Evolutionary conservation across 23 tunicate genomes (phyloP), one percentile per base, ranked within the genome.

Genomic region (Clavelina lepadiformis): DNA sequence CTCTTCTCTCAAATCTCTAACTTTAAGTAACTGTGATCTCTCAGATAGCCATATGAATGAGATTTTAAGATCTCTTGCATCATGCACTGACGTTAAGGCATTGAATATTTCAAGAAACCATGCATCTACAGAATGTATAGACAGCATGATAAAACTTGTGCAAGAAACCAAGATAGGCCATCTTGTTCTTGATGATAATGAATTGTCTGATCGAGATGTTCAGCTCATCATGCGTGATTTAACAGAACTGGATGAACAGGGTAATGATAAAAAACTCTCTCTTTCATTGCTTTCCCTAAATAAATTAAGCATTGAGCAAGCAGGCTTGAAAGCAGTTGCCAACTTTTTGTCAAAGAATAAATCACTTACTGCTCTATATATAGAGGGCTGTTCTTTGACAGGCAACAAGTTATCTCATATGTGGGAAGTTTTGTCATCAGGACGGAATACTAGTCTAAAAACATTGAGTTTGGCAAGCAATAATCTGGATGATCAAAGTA

Each of bases 51-150:
- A 34, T 3, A 24, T 60, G 28, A 69, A 27, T 13, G 51, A 49
- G 18, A 63, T 84, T 6, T 55, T 84, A 6, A 47, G 73, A 34
- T 26, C 72, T 34, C 26, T 73, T 3, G 31, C 66, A 3, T 28
- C 38, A 41, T 51, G 68, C 38, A 53, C 67, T 6, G 37, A 66
- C 72, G 30, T 80, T 11, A 70, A 80, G 33, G 22, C 22, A 31
- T 37, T 80, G n/a, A 65, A 80, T 47, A 8, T 80, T 8, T 60
- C 72, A 4, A 49, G 78, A 15, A 80, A 71, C 37, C 52, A 71
- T 8, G 34, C 35, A 3, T 22, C 68, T 19, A 26, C 44, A 27
- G 65, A 71, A 11, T 71, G 69, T 56, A 30, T 71, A 33, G 56
- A 61, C 19, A 34, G 28, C 3, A 18, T 80, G 13, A 21, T 80